Percentiles rank a stretch among this genome's conserved stretches.
Evolutionary conservation across 1,140 invertebrate genomes (phyloP).

Genomic region (Physella acuta): DNA sequence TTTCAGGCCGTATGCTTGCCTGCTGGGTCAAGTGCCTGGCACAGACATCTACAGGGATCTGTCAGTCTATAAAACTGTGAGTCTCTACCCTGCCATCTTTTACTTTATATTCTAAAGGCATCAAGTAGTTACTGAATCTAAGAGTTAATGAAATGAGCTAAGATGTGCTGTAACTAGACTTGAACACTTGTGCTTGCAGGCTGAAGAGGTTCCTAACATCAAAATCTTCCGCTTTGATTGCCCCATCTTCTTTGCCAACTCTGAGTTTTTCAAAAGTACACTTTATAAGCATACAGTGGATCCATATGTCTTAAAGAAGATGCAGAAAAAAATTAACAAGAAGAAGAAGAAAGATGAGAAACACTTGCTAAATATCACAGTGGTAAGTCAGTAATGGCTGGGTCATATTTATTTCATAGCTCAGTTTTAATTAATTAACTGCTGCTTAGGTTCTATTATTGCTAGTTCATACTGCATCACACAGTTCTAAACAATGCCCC

Average conservation of each 20-base stretch:
- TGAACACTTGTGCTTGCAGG: constrained; percentile 50
- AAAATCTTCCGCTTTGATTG: constrained; percentile 60
- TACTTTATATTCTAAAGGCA: too few relatives aligned
- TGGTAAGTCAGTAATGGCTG: too few relatives aligned
- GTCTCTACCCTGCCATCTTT: too few relatives aligned
- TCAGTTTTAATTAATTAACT: too few relatives aligned
- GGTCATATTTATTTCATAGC: too few relatives aligned
- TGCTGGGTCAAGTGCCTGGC: constrained; percentile 54
- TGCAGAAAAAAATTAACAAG: constrained; percentile 35
- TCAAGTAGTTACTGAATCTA: too few relatives aligned
- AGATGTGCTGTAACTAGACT: background rate
- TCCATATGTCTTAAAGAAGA: constrained; percentile 43
- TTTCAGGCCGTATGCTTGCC: constrained; percentile 52
- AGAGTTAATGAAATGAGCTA: background rate
- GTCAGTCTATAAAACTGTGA: constrained; percentile 48
- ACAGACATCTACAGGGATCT: constrained; percentile 59
- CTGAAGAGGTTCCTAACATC: constrained; percentile 55
- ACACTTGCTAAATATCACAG: constrained; percentile 9
- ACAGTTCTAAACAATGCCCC: too few relatives aligned
- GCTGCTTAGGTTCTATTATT: too few relatives aligned
- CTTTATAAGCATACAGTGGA: constrained; percentile 52
- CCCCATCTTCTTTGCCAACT: constrained; percentile 59
- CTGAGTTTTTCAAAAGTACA: constrained; percentile 53
- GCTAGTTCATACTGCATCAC: too few relatives aligned
- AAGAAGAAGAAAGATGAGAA: constrained; percentile 25